Base-by-base conservation (phyloP, 2,888 invertebrate species). In the Ochropacha duplaris region DNA sequence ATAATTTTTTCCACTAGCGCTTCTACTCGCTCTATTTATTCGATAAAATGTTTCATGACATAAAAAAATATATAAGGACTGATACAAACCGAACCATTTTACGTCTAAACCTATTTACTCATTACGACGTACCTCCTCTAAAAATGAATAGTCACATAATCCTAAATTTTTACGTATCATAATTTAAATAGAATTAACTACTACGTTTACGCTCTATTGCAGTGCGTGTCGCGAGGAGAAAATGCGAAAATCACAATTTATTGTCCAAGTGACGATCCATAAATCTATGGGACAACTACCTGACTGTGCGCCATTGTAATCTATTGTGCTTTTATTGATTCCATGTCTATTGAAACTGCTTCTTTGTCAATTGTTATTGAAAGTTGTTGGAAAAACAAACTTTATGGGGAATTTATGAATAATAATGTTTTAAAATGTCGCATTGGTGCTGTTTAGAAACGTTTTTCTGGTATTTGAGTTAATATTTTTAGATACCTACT, bases 191-290 rank as follows among this genome's bases (percentile, higher is more conserved):
- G 1, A 1, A 28, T 6, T 16, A 51, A 52, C 56, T 9, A 44
- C 31, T 22, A 51, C 24, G 2, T 62, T 77, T 83, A 86, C 86
- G 62, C 83, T 56, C 81, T 83, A 77, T 31, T 54, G 11, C 54
- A 58, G 73, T 78, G 84, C 78, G 80, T 83, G 80, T 74, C 76
- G 78, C 78, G 67, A 61, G 70, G 77, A 81, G 85, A 86, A 86
- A 52, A 89, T 86, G 87, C 79, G 89, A 90, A 91, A 91, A 89
- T 90, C 89, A 88, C 85, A 86, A 91, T 92, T 90, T 92, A 92
- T 92, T 90, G 88, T 92, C 83, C 79, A 84, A 79, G 83, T 90
- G 92, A 92, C 88, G 90, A 88, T 84, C 84, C 78, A 88, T 92
- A 91, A 92, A 91, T 92, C 86, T 71, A 61, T 56, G 64, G 67